Percentiles rank a stretch among this genome's conserved stretches.
Conservation (phyloP, 2,888 invertebrate genomes). For the Pocota personata region DNA sequence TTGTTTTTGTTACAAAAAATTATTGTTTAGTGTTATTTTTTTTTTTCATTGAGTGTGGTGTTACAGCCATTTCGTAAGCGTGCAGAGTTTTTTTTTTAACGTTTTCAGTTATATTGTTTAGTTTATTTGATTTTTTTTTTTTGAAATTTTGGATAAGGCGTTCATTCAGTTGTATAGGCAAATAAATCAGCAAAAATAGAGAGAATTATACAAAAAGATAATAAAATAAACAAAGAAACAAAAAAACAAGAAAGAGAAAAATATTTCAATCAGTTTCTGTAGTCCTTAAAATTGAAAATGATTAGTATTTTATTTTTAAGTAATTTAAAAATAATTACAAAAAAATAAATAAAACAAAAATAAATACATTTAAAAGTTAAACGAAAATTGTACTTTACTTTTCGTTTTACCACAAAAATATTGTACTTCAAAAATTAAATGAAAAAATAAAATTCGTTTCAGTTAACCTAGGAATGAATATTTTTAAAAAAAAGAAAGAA, state of each 20-base stretch:
- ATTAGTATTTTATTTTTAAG: slow-evolving; percentile 38
- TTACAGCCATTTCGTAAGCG: slow-evolving; percentile 73
- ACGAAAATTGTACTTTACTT: slow-evolving; percentile 27
- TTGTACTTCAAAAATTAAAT: slow-evolving; percentile 14
- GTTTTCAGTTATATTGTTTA: slow-evolving; percentile 35
- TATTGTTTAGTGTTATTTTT: slow-evolving; percentile 24
- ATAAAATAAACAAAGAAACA: slow-evolving; percentile 38
- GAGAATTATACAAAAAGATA: slow-evolving; percentile 53
- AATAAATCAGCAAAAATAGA: slow-evolving; percentile 65
- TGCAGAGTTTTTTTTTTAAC: slow-evolving; percentile 45
- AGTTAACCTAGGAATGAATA: slow-evolving; percentile 4
- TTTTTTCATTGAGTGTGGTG: slow-evolving; percentile 53
- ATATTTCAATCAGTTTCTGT: slow-evolving; percentile 63
- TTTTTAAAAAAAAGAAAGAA: background rate
- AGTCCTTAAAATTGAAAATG: slow-evolving; percentile 16
- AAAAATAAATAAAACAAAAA: slow-evolving; percentile 7
- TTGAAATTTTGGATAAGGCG: slow-evolving; percentile 32
- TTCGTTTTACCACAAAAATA: slow-evolving; percentile 5
- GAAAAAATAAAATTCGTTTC: background rate
- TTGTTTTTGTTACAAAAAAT: slow-evolving; percentile 37
- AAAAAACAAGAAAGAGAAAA: slow-evolving; percentile 66
- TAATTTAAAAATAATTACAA: slow-evolving; percentile 25
- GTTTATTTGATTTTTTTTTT: too few species aligned
- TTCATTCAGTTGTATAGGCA: slow-evolving; percentile 65
- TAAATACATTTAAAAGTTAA: background rate